A percentile compares a stretch with the other conserved stretches of the same genome.
Conservation (phyloP, 2,797 vertebrate species). For the Tolypeutes matacus region DNA sequence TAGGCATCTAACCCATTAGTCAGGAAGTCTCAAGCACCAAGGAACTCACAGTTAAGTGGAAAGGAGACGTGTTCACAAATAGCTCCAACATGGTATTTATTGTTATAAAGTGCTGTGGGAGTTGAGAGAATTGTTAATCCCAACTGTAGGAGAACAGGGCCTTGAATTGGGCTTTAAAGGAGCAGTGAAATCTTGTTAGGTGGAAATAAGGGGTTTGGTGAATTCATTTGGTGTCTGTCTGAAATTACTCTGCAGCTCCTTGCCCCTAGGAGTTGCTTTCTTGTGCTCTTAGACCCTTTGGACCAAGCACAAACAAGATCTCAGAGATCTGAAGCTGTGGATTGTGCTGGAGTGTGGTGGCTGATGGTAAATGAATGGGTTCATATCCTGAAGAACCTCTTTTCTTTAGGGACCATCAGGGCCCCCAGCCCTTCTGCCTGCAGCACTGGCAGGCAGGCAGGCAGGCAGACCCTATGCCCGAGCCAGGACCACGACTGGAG, state of each 20-base stretch:
- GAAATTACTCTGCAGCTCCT: slow-evolving; percentile 31
- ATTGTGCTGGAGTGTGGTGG: neutral
- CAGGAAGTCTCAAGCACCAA: neutral
- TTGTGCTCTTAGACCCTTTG: neutral
- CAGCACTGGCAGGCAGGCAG: slow-evolving; percentile 77
- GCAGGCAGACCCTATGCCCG: slow-evolving; percentile 78
- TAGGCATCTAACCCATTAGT: neutral
- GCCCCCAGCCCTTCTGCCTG: slow-evolving; percentile 69
- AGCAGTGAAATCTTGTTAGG: slow-evolving; percentile 4
- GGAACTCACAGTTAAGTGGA: slow-evolving; percentile 33
- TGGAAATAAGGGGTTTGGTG: slow-evolving; percentile 49
- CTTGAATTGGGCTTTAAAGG: slow-evolving; percentile 46
- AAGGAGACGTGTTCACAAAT: neutral
- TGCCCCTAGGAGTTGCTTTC: neutral
- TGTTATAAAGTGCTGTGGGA: slow-evolving; percentile 21
- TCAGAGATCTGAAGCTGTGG: neutral
- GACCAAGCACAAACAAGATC: slow-evolving; percentile 36
- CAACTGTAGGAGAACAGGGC: slow-evolving; percentile 7
- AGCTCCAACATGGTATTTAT: neutral
- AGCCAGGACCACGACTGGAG: slow-evolving; percentile 78
- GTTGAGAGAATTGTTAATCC: slow-evolving; percentile 15
- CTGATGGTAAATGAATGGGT: neutral
- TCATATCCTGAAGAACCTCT: slow-evolving; percentile 30
- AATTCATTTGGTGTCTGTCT: slow-evolving; percentile 27
- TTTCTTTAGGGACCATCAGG: slow-evolving; percentile 65